These are phyloP conservation scores for Archips xylosteana DNA, from an alignment of 2,888 invertebrate species.

Conservation along the genomic window DNA sequence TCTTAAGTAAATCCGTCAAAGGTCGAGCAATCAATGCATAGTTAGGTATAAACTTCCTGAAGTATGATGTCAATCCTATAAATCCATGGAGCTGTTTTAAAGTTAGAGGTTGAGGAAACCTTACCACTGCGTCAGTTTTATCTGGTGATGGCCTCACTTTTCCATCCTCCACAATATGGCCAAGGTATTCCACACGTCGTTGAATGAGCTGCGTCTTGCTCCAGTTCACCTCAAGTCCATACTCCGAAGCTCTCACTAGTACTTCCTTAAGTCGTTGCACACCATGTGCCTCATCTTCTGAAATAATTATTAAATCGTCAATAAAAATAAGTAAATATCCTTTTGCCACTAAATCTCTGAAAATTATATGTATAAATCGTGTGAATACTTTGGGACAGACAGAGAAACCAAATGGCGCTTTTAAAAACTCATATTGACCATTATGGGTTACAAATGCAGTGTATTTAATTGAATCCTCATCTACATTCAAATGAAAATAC, in stretches of 20 bases:
- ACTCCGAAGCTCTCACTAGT: neutral
- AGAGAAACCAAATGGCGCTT: neutral
- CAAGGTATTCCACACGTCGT: constrained; percentile 1
- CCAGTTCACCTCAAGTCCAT: constrained; percentile 8
- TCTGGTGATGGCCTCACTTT: neutral
- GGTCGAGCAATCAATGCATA: constrained; percentile 45
- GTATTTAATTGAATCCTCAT: constrained; percentile 52
- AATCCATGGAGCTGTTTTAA: constrained; percentile 46
- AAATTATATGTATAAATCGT: constrained; percentile 8
- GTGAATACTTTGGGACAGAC: neutral
- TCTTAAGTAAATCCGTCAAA: constrained; percentile 35
- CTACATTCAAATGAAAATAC: constrained; percentile 58
- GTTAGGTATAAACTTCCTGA: constrained; percentile 45
- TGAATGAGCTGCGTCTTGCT: constrained; percentile 5
- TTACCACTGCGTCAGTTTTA: constrained; percentile 19
- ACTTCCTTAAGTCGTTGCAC: neutral
- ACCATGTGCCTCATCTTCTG: constrained; percentile 1
- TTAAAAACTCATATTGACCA: neutral
- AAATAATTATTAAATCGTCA: constrained; percentile 15
- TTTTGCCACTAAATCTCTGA: constrained; percentile 6
- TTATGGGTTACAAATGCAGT: constrained; percentile 58
- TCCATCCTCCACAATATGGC: constrained; percentile 7
- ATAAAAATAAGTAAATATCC: constrained; percentile 5
- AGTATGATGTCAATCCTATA: constrained; percentile 46
- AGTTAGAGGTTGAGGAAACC: constrained; percentile 44